A percentile compares a stretch with the other conserved stretches of the same genome.
These are phyloP conservation scores for Mesitornis unicolor DNA, from an alignment of 2,113 vertebrate genomes.

Conservation along the genomic window DNA sequence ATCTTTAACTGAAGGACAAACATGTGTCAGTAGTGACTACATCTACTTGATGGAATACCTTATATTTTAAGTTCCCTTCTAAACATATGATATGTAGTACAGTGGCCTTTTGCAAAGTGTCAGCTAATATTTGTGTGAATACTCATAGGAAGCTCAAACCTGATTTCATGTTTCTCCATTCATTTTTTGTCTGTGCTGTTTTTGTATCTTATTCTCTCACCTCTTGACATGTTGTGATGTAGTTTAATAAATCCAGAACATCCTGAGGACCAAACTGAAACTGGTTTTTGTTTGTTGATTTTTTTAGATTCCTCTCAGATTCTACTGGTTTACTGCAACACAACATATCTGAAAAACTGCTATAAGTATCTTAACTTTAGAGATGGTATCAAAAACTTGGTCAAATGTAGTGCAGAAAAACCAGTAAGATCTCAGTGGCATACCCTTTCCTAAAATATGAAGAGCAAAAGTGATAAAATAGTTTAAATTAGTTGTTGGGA, in stretches of 20 bases:
- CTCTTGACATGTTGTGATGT: background rate
- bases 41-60: background rate
- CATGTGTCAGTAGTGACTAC: background rate
- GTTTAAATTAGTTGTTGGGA: background rate
- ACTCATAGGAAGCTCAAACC: background rate
- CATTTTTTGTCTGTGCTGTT: background rate
- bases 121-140: background rate
- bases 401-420: slow-evolving; percentile 10
- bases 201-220: background rate
- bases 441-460: background rate
- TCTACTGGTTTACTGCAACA: slow-evolving; percentile 29
- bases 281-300: background rate
- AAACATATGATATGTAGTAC: background rate
- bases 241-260: background rate
- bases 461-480: background rate
- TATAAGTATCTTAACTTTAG: background rate
- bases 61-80: background rate
- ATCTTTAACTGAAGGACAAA: background rate
- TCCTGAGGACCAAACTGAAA: background rate
- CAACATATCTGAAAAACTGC: slow-evolving; percentile 24
- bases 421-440: background rate
- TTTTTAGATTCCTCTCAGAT: background rate
- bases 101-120: background rate
- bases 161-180: background rate
- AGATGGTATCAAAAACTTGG: background rate